phyloP scores from a whole-genome alignment of 2,797 vertebrate species.

The Mycteria americana region DNA sequence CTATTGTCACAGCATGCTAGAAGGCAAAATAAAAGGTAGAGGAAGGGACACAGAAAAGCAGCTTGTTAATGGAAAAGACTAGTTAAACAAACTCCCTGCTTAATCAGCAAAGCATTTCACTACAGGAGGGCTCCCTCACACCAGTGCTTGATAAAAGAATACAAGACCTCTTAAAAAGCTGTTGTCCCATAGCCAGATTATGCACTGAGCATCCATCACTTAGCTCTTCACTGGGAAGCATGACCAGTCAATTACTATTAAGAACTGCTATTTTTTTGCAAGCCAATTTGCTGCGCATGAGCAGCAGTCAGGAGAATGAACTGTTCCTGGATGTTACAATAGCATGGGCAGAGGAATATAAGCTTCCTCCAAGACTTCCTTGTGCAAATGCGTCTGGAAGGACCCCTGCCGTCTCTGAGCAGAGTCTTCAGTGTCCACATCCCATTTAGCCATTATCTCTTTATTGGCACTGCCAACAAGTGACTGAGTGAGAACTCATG shows the following conservation, averaged over 20 bases:
- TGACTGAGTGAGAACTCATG: background rate
- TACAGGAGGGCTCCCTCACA: background rate
- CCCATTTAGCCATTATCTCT: background rate
- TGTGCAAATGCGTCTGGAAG: constrained; percentile 17
- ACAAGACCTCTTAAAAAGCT: background rate
- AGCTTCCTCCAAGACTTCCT: background rate
- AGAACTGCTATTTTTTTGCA: background rate
- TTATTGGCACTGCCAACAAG: background rate
- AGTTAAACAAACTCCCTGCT: background rate
- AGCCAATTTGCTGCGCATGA: constrained; percentile 27
- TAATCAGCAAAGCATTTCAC: background rate
- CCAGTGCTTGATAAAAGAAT: background rate
- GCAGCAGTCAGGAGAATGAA: background rate
- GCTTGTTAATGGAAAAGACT: background rate
- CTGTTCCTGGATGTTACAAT: background rate
- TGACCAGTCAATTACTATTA: constrained; percentile 8
- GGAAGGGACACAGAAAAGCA: background rate
- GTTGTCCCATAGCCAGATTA: background rate
- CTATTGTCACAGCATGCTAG: background rate
- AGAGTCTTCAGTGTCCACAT: background rate
- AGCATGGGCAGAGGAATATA: background rate
- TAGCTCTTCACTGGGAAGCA: background rate
- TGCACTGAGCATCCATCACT: background rate
- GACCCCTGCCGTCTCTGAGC: background rate
- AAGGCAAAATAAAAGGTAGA: background rate